A percentile compares a stretch with the other conserved stretches of the same genome.
These are phyloP conservation scores for Lycaena phlaeas DNA, from an alignment of 2,888 invertebrate species.

Conservation along the genomic window DNA sequence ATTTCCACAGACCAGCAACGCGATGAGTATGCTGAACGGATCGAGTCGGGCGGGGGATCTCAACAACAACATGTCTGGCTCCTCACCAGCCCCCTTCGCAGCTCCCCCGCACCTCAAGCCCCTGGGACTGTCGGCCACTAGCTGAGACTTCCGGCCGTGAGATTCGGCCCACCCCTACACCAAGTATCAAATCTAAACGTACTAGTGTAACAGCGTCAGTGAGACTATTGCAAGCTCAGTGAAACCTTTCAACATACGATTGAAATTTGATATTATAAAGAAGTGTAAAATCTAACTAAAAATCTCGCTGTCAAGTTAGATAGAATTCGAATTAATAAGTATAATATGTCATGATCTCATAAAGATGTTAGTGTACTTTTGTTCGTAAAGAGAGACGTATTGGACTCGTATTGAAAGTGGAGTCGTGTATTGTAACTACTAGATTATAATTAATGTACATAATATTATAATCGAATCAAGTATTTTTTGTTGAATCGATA, in stretches of 20 bases:
- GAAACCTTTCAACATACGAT: neutral
- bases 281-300: neutral
- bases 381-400: constrained; percentile 5
- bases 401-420: neutral
- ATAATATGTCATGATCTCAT: constrained; percentile 20
- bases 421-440: neutral
- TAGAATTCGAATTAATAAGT: constrained; percentile 10
- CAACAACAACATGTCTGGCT: constrained; percentile 79
- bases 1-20: constrained; percentile 53
- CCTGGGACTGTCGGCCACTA: constrained; percentile 75
- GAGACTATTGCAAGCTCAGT: neutral
- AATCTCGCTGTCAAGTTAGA: constrained; percentile 1
- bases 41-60: constrained; percentile 73
- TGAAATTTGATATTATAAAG: neutral
- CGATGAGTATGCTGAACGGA: constrained; percentile 72
- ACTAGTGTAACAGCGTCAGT: neutral
- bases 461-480: constrained; percentile 3
- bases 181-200: constrained; percentile 44
- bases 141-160: constrained; percentile 74
- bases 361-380: constrained; percentile 17
- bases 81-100: constrained; percentile 54
- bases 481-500: neutral
- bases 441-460: constrained; percentile 10
- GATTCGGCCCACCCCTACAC: constrained; percentile 60
- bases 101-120: constrained; percentile 72